Evolutionary conservation across 1,140 invertebrate genomes (phyloP).

Genomic region (Leptinotarsa defecta): DNA sequence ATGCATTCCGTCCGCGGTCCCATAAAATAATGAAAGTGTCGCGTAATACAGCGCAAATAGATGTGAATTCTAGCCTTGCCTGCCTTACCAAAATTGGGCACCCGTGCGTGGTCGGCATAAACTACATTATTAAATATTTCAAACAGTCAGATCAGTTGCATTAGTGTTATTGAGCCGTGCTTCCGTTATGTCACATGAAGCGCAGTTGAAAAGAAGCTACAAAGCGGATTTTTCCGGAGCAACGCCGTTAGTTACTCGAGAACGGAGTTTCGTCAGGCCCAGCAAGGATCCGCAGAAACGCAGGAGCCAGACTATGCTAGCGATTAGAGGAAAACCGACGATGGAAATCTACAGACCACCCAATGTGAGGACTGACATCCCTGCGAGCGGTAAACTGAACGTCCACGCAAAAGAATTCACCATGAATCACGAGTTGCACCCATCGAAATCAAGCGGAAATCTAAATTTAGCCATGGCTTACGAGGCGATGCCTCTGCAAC

Average conservation of each 20-base stretch:
- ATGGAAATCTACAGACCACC: constrained; percentile 87
- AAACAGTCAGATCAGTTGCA: constrained; percentile 8
- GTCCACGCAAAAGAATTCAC: constrained; percentile 86
- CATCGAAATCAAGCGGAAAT: constrained; percentile 67
- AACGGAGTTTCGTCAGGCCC: constrained; percentile 52
- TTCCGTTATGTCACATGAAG: constrained; percentile 29
- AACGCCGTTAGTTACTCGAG: constrained; percentile 42
- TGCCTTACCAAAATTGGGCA: constrained; percentile 47
- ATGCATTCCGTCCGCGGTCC: constrained; percentile 18
- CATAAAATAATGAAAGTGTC: constrained; percentile 37
- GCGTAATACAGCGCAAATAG: constrained; percentile 7
- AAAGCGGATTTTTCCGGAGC: constrained; percentile 49
- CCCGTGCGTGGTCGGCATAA: constrained; percentile 46
- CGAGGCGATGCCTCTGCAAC: constrained; percentile 58
- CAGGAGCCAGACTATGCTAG: constrained; percentile 62
- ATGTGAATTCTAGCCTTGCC: constrained; percentile 43
- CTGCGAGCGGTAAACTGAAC: constrained; percentile 66
- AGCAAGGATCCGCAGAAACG: constrained; percentile 55
- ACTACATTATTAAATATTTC: constrained; percentile 12
- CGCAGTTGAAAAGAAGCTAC: constrained; percentile 50
- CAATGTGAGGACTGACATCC: constrained; percentile 64
- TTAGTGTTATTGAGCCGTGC: constrained; percentile 6
- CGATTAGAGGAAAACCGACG: constrained; percentile 73
- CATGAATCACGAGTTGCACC: constrained; percentile 68
- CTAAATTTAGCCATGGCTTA: constrained; percentile 61